Conservation (phyloP, 2,888 invertebrate species). For the Ophion ventricosus region DNA sequence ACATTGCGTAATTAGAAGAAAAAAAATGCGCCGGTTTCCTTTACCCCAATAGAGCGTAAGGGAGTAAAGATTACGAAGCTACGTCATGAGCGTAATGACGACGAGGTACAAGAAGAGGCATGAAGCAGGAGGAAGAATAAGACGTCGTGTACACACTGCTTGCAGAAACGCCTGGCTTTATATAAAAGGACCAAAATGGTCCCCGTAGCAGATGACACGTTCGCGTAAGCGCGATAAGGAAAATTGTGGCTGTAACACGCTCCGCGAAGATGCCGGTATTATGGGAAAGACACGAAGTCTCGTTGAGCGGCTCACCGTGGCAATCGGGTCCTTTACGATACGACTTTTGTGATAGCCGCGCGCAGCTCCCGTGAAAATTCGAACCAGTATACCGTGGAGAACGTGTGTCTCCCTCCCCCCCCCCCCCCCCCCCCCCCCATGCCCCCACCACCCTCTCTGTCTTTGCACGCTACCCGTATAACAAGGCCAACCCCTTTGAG, state of each 20-base stretch:
- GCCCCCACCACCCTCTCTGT: constrained; percentile 40
- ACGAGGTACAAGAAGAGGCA: neutral
- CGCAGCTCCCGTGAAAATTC: constrained; percentile 40
- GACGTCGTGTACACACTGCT: constrained; percentile 13
- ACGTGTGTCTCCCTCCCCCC: constrained; percentile 31
- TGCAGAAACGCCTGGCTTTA: constrained; percentile 38
- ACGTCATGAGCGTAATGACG: neutral
- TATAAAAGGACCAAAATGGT: constrained; percentile 59
- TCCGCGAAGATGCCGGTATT: constrained; percentile 81
- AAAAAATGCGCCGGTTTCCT: neutral
- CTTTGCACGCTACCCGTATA: constrained; percentile 66
- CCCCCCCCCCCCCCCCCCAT: constrained; percentile 10
- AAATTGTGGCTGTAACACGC: constrained; percentile 80
- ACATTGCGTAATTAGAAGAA: no score
- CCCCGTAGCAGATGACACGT: constrained; percentile 82
- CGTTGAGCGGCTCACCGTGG: constrained; percentile 68
- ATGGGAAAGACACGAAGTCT: constrained; percentile 77
- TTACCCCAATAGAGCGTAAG: neutral
- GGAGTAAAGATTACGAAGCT: neutral
- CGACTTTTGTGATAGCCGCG: constrained; percentile 74
- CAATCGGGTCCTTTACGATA: constrained; percentile 80
- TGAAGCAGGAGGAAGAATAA: constrained; percentile 7
- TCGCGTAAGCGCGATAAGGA: constrained; percentile 79
- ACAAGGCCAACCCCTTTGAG: constrained; percentile 65
- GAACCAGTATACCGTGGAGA: constrained; percentile 56